Conservation (phyloP, 2,113 vertebrate genomes). For the Brachirus orientalis region DNA sequence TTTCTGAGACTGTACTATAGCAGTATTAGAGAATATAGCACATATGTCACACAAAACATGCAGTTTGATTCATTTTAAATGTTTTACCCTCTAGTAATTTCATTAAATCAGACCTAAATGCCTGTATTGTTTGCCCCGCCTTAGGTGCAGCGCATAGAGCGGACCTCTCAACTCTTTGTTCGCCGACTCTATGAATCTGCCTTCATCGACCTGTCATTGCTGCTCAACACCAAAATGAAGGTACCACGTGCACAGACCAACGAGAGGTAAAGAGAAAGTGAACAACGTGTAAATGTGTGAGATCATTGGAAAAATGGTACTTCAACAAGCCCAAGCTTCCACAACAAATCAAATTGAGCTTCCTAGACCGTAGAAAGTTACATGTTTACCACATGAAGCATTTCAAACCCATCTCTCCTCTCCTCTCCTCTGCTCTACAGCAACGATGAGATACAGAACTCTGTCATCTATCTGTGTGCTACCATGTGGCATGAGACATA, state of each 20-base stretch:
- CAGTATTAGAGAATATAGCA: not conserved
- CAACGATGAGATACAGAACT: constrained; percentile 69
- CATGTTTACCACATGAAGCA: constrained; percentile 11
- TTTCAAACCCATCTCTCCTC: not conserved
- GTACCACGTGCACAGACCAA: constrained; percentile 63
- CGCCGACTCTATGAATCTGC: constrained; percentile 83
- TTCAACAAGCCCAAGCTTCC: constrained; percentile 1
- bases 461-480: constrained; percentile 36
- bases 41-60: not conserved
- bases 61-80: not conserved
- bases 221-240: constrained; percentile 84
- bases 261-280: constrained; percentile 58
- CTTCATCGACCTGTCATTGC: constrained; percentile 83
- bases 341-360: not conserved
- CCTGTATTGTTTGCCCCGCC: not conserved
- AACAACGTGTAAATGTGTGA: not conserved
- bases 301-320: not conserved
- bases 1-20: not conserved
- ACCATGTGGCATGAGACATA: no score
- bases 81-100: not conserved
- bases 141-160: constrained; percentile 83
- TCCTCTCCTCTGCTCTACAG: constrained; percentile 39
- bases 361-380: no score
- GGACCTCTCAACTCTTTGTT: constrained; percentile 84
- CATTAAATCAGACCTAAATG: not conserved